These are phyloP conservation scores for Vespertilio murinus DNA, from an alignment of 2,797 vertebrate species.

Conservation along the genomic window DNA sequence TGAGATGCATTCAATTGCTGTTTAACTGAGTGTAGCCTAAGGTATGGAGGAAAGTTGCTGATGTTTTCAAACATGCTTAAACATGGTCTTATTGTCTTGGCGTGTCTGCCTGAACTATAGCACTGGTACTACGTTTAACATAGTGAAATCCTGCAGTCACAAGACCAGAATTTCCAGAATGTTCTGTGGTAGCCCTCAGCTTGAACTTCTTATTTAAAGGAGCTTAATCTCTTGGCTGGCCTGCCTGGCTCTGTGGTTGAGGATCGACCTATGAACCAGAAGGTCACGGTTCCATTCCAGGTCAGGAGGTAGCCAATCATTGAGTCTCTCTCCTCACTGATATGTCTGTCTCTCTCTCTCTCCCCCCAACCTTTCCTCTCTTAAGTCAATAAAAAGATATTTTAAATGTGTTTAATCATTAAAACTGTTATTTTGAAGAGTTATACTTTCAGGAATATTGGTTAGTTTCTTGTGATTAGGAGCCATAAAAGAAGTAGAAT, in stretches of 20 bases:
- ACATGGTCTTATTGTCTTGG: constrained; percentile 86
- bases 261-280: no score
- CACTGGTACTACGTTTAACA: constrained; percentile 26
- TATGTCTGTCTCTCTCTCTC: no score
- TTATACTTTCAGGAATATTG: neutral
- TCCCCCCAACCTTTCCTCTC: no score
- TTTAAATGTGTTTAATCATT: no score
- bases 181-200: neutral
- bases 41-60: constrained; percentile 81
- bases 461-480: neutral
- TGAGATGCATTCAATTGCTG: constrained; percentile 84
- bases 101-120: constrained; percentile 73
- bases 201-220: constrained; percentile 18
- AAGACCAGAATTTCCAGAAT: constrained; percentile 60
- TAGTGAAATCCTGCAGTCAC: constrained; percentile 72
- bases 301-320: no score
- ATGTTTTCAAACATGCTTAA: constrained; percentile 84
- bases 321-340: no score
- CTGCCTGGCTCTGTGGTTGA: no score
- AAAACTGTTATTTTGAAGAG: neutral
- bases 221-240: no score
- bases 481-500: neutral
- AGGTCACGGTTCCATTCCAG: no score
- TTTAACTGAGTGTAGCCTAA: constrained; percentile 84
- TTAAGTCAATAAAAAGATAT: no score